Percentiles rank a stretch among this genome's conserved stretches.
phyloP scores from a whole-genome alignment of 1,140 invertebrate genomes.

The Helicoverpa zea region DNA sequence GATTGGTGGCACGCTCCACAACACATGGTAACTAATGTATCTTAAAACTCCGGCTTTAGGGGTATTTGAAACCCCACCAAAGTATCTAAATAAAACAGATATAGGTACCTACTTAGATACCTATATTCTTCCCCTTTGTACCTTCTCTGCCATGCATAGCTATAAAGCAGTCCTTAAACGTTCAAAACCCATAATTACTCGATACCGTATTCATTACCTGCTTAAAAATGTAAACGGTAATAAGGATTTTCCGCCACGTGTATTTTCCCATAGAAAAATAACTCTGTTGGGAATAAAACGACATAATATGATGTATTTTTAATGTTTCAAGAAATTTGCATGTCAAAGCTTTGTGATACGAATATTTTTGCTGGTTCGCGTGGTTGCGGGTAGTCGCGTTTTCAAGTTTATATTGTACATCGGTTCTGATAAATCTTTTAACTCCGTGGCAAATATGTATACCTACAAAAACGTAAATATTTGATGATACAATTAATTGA shows the following conservation, averaged over 20 bases:
- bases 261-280: conserved; percentile 49
- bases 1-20: too few species aligned
- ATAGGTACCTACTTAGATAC: too few species aligned
- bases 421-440: not conserved
- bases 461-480: too few species aligned
- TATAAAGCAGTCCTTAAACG: conserved; percentile 15
- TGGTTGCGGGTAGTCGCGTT: conserved; percentile 25
- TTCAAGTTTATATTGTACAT: conserved; percentile 19
- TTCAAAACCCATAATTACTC: conserved; percentile 40
- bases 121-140: too few species aligned
- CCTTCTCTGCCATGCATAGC: too few species aligned
- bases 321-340: conserved; percentile 49
- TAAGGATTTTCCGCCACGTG: conserved; percentile 46
- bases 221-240: conserved; percentile 42
- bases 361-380: conserved; percentile 44
- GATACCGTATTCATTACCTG: conserved; percentile 46
- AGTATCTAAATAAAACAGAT: too few species aligned
- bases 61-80: too few species aligned
- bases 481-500: not conserved
- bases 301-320: conserved; percentile 50
- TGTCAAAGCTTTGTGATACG: conserved; percentile 46
- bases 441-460: not conserved
- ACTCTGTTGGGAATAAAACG: conserved; percentile 32
- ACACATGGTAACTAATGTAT: too few species aligned
- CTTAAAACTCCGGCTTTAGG: too few species aligned